Evolutionary conservation across 2,113 vertebrate species (phyloP).

Genomic region (Psittacula cyanocephala): DNA sequence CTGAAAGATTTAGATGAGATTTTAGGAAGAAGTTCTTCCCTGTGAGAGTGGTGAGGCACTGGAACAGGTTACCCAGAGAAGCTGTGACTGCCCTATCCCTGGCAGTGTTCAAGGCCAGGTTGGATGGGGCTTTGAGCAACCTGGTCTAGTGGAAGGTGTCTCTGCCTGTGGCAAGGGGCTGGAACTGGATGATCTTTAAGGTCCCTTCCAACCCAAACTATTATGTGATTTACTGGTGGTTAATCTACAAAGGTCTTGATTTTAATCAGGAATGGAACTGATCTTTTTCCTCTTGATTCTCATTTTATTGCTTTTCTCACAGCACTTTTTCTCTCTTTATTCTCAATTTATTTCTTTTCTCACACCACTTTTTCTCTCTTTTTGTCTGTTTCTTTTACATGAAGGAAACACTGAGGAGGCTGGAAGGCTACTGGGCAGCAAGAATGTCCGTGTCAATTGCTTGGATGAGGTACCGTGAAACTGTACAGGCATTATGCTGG

Average conservation of each 20-base stretch:
- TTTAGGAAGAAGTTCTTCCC: not conserved
- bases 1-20: not conserved
- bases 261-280: not conserved
- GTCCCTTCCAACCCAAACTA: not conserved
- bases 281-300: not conserved
- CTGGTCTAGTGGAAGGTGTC: not conserved
- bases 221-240: not conserved
- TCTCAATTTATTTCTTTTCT: not conserved
- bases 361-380: not conserved
- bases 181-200: not conserved
- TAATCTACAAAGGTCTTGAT: not conserved
- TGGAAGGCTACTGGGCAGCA: constrained; percentile 88
- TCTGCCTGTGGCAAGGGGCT: not conserved
- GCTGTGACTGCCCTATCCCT: not conserved
- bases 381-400: not conserved
- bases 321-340: not conserved
- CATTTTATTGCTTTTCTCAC: not conserved
- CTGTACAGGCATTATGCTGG: not conserved
- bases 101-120: not conserved
- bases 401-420: constrained; percentile 91
- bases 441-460: constrained; percentile 95
- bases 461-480: constrained; percentile 90
- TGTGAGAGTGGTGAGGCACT: not conserved
- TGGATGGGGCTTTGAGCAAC: not conserved
- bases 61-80: not conserved